Conservation (phyloP, 2,797 vertebrate species). For the Mycteria americana region DNA sequence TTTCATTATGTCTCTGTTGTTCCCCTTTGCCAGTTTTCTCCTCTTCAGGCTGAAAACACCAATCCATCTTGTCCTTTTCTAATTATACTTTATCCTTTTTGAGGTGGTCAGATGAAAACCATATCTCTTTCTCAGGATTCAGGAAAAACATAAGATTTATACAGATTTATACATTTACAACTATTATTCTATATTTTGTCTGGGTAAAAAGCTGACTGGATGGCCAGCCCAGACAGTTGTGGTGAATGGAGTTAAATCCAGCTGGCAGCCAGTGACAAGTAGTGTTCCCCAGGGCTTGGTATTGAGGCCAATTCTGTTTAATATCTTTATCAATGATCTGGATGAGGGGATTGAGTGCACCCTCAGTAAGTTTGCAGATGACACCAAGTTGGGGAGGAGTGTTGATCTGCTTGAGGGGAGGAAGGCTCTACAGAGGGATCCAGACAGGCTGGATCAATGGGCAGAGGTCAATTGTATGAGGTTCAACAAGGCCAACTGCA, state of each 20-base stretch:
- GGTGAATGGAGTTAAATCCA: neutral
- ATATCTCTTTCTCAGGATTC: neutral
- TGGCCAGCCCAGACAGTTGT: too few species aligned
- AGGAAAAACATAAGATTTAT: neutral
- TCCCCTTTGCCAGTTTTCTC: neutral
- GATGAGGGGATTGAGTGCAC: rapidly evolving
- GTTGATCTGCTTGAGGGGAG: neutral
- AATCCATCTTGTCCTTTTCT: neutral
- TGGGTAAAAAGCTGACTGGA: neutral
- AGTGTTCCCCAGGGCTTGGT: neutral
- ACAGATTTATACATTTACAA: neutral
- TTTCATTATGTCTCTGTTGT: neutral
- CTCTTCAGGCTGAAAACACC: neutral
- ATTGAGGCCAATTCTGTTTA: neutral
- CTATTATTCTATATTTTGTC: neutral
- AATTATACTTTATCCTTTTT: neutral
- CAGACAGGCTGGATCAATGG: neutral
- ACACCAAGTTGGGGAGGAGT: neutral
- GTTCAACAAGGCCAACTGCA: neutral
- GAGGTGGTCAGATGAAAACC: neutral
- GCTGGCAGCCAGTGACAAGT: neutral
- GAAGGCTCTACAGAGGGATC: neutral
- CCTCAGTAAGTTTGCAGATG: neutral
- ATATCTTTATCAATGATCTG: neutral
- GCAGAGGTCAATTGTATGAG: rapidly evolving